Evolutionary conservation across 2,113 vertebrate genomes (phyloP), one percentile per base, ranked within the genome.

Genomic region (Notarius lentiginosus): DNA sequence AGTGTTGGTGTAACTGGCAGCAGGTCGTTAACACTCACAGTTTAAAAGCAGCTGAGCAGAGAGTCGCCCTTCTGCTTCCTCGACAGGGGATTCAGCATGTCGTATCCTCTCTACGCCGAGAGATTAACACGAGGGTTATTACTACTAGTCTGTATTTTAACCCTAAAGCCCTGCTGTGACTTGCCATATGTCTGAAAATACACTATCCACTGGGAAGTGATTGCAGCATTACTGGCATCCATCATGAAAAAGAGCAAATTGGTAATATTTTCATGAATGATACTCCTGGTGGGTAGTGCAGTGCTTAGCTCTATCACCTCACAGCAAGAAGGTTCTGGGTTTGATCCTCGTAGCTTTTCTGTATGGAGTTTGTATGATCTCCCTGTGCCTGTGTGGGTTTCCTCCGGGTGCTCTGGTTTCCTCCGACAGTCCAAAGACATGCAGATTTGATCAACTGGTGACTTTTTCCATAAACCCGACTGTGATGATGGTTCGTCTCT

Each of bases 1-100:
- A 73, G 65, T 17, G 34, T 89, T 89, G 73, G 80, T 87, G 85
- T 79, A 87, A 84, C 66, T 65, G 84, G 82, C 60, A 85, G 73
- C 79, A 72, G 79, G 34, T 84, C 22, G 81, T 87, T 87, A 72
- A 79, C 53, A 20, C 51, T 87, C 86, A 30, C 53, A 34, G 87
- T 68, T 63, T 58, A 63, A 83, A 80, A 47, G 85, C 82, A 82
- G 82, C 66, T 60, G 66, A 53, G n/a, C 68, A 68, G 85, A 87
- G 79, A 81, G 41, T 85, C 81, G 20, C 24, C 17, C 83, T 75
- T 87, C 63, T 85, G 83, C 55, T 82, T 84, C 70, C 82, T 79
- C 84, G 17, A 60, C 68, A 70, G 83, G 83, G 68, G 77, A 87
- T 72, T 47, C 86, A 86, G 84, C 84, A 84, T 61, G 80, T 53